phyloP scores from a whole-genome alignment of 1,140 invertebrate species.

The Brachionus plicatilis region DNA sequence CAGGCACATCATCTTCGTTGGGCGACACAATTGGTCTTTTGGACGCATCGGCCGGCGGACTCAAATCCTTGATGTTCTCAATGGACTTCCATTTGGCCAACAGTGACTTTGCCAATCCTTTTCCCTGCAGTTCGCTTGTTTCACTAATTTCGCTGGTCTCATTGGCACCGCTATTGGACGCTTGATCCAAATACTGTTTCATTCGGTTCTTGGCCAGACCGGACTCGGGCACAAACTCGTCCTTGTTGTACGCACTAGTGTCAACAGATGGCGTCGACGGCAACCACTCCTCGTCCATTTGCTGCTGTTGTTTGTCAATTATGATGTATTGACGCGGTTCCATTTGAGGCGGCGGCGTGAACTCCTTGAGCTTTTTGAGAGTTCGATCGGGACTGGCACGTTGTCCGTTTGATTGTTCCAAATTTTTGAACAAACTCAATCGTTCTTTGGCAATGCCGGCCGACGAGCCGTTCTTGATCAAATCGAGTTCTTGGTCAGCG shows the following conservation, averaged over 20 bases:
- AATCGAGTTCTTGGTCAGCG: background rate
- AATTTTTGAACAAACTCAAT: slow-evolving; percentile 34
- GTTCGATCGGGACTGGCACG: background rate
- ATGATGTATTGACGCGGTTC: slow-evolving; percentile 17
- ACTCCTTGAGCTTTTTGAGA: slow-evolving; percentile 26
- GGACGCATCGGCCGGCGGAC: background rate
- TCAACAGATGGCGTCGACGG: background rate
- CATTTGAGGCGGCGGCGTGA: slow-evolving; percentile 33
- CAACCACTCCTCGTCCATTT: background rate
- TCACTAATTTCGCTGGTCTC: background rate
- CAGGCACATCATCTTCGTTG: background rate
- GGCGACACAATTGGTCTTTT: background rate
- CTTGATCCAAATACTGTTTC: slow-evolving; percentile 38
- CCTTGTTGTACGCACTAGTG: background rate
- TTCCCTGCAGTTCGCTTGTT: background rate
- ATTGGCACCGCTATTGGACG: background rate
- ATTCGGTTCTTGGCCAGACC: slow-evolving; percentile 23
- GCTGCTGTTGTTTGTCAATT: background rate
- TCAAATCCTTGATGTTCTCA: slow-evolving; percentile 21
- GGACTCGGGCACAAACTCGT: slow-evolving; percentile 27
- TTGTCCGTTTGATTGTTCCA: background rate
- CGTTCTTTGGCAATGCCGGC: slow-evolving; percentile 37
- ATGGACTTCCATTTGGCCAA: slow-evolving; percentile 37
- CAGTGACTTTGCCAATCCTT: slow-evolving; percentile 27
- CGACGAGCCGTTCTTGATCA: slow-evolving; percentile 4